phyloP scores from a whole-genome alignment of 2,888 invertebrate genomes.

The Yponomeuta sedellus region DNA sequence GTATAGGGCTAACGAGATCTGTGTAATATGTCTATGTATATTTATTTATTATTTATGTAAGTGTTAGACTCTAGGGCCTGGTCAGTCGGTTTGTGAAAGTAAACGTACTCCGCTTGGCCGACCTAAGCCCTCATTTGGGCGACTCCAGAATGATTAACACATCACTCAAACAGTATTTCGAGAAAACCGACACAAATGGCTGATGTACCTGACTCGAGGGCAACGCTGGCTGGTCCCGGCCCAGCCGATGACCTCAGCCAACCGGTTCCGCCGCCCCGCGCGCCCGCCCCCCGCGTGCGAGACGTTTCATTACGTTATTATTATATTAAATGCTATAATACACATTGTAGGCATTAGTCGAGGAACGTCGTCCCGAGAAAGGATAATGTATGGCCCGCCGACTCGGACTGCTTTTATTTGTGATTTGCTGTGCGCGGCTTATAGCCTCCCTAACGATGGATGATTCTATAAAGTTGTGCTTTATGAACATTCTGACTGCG shows the following conservation, averaged over 20 bases:
- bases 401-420: conserved; percentile 48
- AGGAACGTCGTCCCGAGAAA: conserved; percentile 47
- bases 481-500: conserved; percentile 5
- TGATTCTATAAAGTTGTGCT: conserved; percentile 12
- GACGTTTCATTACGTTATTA: conserved; percentile 77
- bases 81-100: too few relatives aligned
- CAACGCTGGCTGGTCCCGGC: conserved; percentile 8
- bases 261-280: conserved; percentile 62
- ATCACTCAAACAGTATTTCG: neutral
- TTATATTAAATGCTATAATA: conserved; percentile 76
- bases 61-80: too few relatives aligned
- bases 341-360: conserved; percentile 72
- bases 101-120: conserved; percentile 22
- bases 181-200: conserved; percentile 50
- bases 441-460: conserved; percentile 8
- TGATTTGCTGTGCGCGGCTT: conserved; percentile 12
- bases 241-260: conserved; percentile 36
- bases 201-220: conserved; percentile 23
- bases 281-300: conserved; percentile 35
- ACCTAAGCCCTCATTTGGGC: neutral
- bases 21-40: too few relatives aligned
- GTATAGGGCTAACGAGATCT: too few relatives aligned
- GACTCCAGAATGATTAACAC: neutral
- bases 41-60: too few relatives aligned
- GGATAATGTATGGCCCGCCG: conserved; percentile 52